Conservation (phyloP, 2,888 invertebrate genomes). For the Hofmannophila pseudospretella region DNA sequence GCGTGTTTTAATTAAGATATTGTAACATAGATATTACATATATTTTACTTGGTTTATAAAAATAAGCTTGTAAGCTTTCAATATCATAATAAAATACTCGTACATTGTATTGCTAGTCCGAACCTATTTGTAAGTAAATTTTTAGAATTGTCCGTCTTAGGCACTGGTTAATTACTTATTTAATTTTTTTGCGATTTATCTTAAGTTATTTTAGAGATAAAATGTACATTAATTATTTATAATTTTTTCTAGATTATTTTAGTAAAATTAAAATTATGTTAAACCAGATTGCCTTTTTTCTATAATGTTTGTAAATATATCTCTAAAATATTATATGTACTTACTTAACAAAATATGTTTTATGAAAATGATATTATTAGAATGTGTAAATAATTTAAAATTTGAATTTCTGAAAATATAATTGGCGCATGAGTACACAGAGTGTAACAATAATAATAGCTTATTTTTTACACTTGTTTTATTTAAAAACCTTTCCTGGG, state of each 20-base stretch:
- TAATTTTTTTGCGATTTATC: too few species aligned
- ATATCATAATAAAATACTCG: too few species aligned
- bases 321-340: not conserved
- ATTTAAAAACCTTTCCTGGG: too few species aligned
- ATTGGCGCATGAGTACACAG: constrained; percentile 40
- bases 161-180: too few species aligned
- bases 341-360: not conserved
- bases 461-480: constrained; percentile 41
- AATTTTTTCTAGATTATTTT: too few species aligned
- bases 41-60: not conserved
- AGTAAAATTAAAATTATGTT: too few species aligned
- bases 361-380: constrained; percentile 8
- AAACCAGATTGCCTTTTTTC: constrained; percentile 1
- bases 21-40: not conserved
- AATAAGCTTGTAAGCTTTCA: too few species aligned
- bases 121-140: too few species aligned
- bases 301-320: constrained; percentile 1
- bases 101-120: too few species aligned
- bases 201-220: too few species aligned
- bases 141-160: too few species aligned
- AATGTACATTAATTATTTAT: too few species aligned
- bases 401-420: constrained; percentile 1
- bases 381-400: constrained; percentile 8
- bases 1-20: not conserved
- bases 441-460: constrained; percentile 70